Conservation (phyloP, 2,797 vertebrate species). For the Bradypodion ventrale region DNA sequence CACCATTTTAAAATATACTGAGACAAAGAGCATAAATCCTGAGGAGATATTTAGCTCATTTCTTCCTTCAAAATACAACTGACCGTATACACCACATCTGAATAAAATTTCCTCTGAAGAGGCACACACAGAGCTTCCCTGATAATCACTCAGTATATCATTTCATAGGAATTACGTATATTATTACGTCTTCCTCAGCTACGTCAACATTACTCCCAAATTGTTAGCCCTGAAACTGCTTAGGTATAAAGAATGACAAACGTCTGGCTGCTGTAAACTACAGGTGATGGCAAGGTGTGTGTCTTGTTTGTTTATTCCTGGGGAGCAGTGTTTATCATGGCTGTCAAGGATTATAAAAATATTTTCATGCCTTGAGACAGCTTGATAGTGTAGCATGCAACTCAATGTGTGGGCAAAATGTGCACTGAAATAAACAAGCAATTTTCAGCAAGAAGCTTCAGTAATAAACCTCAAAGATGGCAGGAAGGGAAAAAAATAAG, state of each 20-base stretch:
- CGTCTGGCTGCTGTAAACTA: conserved; percentile 57
- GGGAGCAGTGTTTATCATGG: conserved; percentile 62
- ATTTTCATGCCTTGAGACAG: conserved; percentile 67
- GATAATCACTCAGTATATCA: conserved; percentile 35
- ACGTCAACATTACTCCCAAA: conserved; percentile 42
- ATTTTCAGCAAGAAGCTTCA: conserved; percentile 50
- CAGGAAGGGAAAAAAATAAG: conserved; percentile 3
- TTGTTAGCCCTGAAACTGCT: conserved; percentile 39
- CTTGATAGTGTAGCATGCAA: conserved; percentile 66
- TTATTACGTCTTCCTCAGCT: conserved; percentile 20
- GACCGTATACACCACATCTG: conserved; percentile 32
- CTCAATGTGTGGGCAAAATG: conserved; percentile 62
- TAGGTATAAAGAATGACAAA: conserved; percentile 52
- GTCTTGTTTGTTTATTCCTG: conserved; percentile 66
- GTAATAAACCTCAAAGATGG: conserved; percentile 28
- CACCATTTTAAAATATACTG: conserved; percentile 2
- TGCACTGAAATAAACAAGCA: conserved; percentile 56
- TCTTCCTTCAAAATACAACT: conserved; percentile 30
- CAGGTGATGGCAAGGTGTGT: conserved; percentile 59
- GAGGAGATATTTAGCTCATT: conserved; percentile 32
- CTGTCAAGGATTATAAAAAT: conserved; percentile 69
- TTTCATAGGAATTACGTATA: conserved; percentile 38
- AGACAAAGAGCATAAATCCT: conserved; percentile 35
- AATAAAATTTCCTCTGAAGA: conserved; percentile 41
- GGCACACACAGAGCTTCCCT: conserved; percentile 57